These are phyloP conservation scores for Listrodromus nycthemerus DNA, from an alignment of 2,888 invertebrate species.

Conservation along the genomic window DNA sequence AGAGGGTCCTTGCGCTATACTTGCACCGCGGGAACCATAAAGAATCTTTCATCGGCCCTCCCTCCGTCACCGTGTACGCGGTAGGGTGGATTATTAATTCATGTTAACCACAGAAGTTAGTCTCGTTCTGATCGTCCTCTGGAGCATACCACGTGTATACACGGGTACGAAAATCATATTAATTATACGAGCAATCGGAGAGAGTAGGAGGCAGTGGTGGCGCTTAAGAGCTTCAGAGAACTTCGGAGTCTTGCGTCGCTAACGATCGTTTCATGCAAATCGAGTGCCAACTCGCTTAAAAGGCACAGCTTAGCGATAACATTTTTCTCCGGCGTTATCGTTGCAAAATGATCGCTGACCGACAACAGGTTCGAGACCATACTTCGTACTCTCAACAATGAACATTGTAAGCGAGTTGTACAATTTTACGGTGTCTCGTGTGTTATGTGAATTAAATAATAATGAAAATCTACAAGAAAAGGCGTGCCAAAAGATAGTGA, in stretches of 20 bases:
- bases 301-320: constrained; percentile 68
- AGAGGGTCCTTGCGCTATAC: neutral
- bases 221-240: constrained; percentile 59
- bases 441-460: neutral
- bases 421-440: constrained; percentile 10
- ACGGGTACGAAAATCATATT: constrained; percentile 62
- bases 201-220: constrained; percentile 3
- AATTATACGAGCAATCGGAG: constrained; percentile 50
- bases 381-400: constrained; percentile 17
- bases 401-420: constrained; percentile 1
- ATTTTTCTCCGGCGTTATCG: constrained; percentile 59
- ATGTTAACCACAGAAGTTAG: constrained; percentile 56
- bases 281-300: constrained; percentile 68
- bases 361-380: neutral
- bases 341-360: constrained; percentile 42
- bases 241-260: constrained; percentile 68
- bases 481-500: neutral
- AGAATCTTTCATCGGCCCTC: constrained; percentile 24
- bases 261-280: constrained; percentile 72
- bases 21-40: constrained; percentile 5
- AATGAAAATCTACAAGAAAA: constrained; percentile 1
- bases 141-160: constrained; percentile 49
- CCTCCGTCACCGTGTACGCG: neutral
- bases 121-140: constrained; percentile 38
- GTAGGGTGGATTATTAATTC: constrained; percentile 59